Base-by-base conservation (phyloP, 92 coral and sea anemone genomes). In the Muricea muricata region DNA sequence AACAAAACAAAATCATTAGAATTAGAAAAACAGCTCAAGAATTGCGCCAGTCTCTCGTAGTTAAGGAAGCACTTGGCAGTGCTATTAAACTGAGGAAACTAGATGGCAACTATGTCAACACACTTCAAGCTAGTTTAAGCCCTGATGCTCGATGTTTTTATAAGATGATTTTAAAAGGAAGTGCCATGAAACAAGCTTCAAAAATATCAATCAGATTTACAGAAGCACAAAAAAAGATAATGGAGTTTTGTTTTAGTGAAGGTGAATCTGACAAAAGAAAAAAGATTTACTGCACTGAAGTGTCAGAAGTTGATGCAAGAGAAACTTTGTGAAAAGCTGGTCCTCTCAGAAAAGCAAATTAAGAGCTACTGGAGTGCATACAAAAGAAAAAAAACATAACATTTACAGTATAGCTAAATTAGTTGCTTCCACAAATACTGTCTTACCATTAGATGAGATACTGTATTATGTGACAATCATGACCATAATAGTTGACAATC, bases 231-330 rank as follows among this genome's bases (percentile, higher is more conserved):
- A 75, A 73, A 84, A 47, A 84, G 28, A 75, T 84, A 75, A 84
- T 84, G 84, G 84, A 75, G 61, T 28, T 69, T 56, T 74, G 88
- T 72, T 84, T 73, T 63, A 72, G 74, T 15, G 75, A 69, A 54
- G 88, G 88, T 28, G 73, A 31, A 42, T 50, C 40, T 24, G 65
- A 33, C 28, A 75, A 84, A 33, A 73, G 83, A 55, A 73, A n/a
- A 81, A 73, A 13, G 84, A 72, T 74, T 73, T 73, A 84, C 88
- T 25, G 61, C 88, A 6, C 58, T 71, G 26, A 23, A 55, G 58
- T 75, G 88, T 33, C 88, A 75, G 29, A 75, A 56, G 32, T 73
- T 73, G 66, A 84, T 84, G 88, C 20, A 84, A 75, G 78, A 81
- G 45, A 52, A 75, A 34, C 47, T 84, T 31, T 84, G 84, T 7